Evolutionary conservation across 2,113 vertebrate species (phyloP), one percentile per base, ranked within the genome.

Genomic region (Periophthalmodon schlosseri): DNA sequence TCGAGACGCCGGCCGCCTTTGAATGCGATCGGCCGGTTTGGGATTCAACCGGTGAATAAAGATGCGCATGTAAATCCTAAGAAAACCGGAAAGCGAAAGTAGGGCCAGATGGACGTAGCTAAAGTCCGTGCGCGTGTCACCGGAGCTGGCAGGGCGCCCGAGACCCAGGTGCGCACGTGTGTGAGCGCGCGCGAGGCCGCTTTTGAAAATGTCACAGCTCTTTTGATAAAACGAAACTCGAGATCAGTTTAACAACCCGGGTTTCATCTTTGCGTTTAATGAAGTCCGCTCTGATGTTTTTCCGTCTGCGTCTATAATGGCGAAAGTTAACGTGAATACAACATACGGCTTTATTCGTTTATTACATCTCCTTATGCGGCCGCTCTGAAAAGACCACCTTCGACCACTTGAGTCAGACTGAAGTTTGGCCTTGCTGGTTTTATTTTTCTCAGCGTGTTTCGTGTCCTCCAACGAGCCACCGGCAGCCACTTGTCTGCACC

Each of bases 91-190:
- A 73, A 11, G 72, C 66, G 72, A 74, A 75, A 65, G 52, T 12
- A 24, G 44, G 64, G 72, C 83, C 86, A 88, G 88, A 85, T 85
- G 82, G 88, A 80, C 68, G 49, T 73, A 85, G 80, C 70, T 71
- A 56, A 33, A 68, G 74, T 49, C 70, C 52, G 78, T 54, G 68
- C 72, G 63, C 46, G 5, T 84, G 85, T 84, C 84, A 73, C 71
- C 12, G 21, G 12, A 39, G 21, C 70, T 82, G 85, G 81, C 76
- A 46, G 63, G 57, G 44, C 49, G 78, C 84, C 85, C 84, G 46
- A 75, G 14, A 73, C 33, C 52, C 79, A 73, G 70, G 79, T 79
- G 75, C 70, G 60, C 69, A 52, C 63, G 46, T 44, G 14, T 60
- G 49, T 68, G 33, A 15, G 13, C 47, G 14, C 23, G 15, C 15